phyloP scores from a whole-genome alignment of 2,113 vertebrate genomes.

The Tapirus terrestris region DNA sequence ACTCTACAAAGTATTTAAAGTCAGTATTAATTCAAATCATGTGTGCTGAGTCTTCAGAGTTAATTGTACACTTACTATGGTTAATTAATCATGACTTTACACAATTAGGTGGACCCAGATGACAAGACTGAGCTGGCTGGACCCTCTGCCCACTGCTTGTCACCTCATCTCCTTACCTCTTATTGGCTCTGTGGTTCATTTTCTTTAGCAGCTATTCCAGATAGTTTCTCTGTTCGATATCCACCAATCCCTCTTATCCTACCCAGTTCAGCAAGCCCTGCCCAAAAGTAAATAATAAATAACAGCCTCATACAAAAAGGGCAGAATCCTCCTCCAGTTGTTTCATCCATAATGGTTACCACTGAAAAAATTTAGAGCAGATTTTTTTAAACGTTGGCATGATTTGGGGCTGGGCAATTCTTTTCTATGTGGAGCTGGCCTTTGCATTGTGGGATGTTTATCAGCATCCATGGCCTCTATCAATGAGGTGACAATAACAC shows the following conservation, averaged over 20 bases:
- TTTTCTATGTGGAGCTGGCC: not conserved
- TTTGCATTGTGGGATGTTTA: not conserved
- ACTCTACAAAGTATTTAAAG: not conserved
- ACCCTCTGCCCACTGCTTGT: not conserved
- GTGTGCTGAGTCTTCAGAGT: not conserved
- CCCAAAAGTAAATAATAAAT: not conserved
- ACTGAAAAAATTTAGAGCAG: not conserved
- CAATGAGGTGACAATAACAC: not conserved
- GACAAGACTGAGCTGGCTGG: not conserved
- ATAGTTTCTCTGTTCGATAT: not conserved
- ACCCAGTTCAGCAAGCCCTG: not conserved
- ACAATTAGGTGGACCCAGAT: not conserved
- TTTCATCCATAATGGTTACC: not conserved
- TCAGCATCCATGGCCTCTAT: not conserved
- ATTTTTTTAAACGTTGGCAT: not conserved
- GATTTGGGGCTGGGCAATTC: not conserved
- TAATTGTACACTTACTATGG: not conserved
- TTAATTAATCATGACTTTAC: constrained; percentile 3
- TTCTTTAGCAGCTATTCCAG: not conserved
- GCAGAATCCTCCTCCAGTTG: not conserved
- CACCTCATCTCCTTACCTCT: not conserved
- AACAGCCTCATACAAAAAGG: not conserved
- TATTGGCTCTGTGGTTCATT: not conserved
- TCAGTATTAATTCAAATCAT: not conserved
- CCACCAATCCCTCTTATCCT: not conserved